Evolutionary conservation across 2,113 vertebrate genomes (phyloP).

Genomic region (Chrysemys picta): DNA sequence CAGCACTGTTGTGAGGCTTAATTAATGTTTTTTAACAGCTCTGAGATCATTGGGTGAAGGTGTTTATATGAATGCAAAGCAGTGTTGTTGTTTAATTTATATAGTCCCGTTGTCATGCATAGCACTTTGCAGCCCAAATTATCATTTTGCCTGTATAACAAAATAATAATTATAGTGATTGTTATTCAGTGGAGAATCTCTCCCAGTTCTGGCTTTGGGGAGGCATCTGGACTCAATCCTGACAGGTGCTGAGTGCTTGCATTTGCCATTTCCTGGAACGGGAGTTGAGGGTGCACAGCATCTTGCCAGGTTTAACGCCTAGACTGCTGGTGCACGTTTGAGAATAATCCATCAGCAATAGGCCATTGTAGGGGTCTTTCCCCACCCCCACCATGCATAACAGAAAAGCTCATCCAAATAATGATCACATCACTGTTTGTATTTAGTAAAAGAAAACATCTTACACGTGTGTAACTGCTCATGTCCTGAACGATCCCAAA

Average conservation of each 20-base stretch:
- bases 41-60: slow-evolving; percentile 1
- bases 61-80: slow-evolving; percentile 43
- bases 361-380: background rate
- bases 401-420: background rate
- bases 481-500: background rate
- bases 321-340: background rate
- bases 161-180: slow-evolving; percentile 70
- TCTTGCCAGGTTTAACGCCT: background rate
- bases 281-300: background rate
- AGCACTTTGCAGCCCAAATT: slow-evolving; percentile 56
- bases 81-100: slow-evolving; percentile 18
- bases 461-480: background rate
- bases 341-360: background rate
- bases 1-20: slow-evolving; percentile 16
- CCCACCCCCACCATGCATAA: background rate
- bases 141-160: slow-evolving; percentile 45
- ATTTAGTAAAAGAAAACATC: background rate
- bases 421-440: background rate
- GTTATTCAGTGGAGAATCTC: slow-evolving; percentile 31
- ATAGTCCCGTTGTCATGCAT: background rate
- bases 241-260: slow-evolving; percentile 21
- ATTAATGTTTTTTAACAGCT: slow-evolving; percentile 53
- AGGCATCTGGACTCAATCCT: slow-evolving; percentile 39
- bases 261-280: background rate
- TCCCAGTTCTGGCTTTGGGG: background rate